Evolutionary conservation across 2,888 invertebrate genomes (phyloP).

Genomic region (Platycnemis pennipes): DNA sequence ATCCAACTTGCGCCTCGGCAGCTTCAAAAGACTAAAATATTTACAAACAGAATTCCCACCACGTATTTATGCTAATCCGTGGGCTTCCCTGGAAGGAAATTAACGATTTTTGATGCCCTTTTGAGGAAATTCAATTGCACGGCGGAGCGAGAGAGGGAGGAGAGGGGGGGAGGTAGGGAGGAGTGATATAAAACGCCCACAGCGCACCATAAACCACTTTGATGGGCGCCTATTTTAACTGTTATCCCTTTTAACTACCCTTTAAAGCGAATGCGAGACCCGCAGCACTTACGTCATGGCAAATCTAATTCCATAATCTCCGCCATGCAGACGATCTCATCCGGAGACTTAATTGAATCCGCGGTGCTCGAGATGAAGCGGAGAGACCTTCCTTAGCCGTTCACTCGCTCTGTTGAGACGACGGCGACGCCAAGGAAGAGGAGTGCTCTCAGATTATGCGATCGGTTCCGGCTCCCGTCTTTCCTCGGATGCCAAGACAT

Average conservation of each 20-base stretch:
- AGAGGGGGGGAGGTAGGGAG: not conserved
- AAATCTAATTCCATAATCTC: conserved; percentile 36
- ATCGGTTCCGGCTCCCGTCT: conserved; percentile 1
- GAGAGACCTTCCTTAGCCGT: not conserved
- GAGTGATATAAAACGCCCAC: not conserved
- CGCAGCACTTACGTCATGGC: not conserved
- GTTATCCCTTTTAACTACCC: conserved; percentile 38
- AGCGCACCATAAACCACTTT: conserved; percentile 27
- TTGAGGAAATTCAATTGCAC: conserved; percentile 13
- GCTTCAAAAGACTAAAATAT: not conserved
- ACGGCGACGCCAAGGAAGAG: not conserved
- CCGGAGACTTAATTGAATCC: conserved; percentile 32
- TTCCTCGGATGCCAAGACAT: not conserved
- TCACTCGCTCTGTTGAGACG: not conserved
- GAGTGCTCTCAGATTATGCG: conserved; percentile 7
- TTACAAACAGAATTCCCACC: not conserved
- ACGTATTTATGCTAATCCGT: not conserved
- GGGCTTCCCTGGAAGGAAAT: not conserved
- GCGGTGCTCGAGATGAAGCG: conserved; percentile 9
- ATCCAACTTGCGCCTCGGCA: not conserved
- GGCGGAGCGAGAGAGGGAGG: not conserved
- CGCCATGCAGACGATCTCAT: conserved; percentile 24
- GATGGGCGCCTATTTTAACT: conserved; percentile 34
- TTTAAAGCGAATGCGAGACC: conserved; percentile 29
- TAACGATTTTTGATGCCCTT: conserved; percentile 24